phyloP scores from a whole-genome alignment of 2,888 invertebrate species.

The Andrena flavipes region DNA sequence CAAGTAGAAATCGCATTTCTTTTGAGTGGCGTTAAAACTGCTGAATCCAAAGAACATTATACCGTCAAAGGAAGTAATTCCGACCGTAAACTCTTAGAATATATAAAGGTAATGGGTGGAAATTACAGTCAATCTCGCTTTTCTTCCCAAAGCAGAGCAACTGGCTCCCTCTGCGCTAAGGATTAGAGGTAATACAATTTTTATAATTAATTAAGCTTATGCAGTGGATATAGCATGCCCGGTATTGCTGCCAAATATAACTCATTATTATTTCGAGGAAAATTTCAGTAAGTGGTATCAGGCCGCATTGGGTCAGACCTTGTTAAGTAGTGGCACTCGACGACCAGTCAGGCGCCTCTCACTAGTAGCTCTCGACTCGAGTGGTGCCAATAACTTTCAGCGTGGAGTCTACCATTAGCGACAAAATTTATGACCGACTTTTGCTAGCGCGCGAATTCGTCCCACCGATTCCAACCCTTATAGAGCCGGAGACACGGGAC shows the following conservation, averaged over 20 bases:
- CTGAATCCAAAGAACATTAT: conserved; percentile 1
- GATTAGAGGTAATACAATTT: not conserved
- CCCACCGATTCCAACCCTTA: no score
- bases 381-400: not conserved
- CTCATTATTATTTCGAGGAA: not conserved
- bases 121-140: conserved; percentile 2
- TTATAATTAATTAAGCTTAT: not conserved
- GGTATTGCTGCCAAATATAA: not conserved
- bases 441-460: no score
- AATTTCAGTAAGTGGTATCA: conserved; percentile 2
- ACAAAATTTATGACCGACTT: no score
- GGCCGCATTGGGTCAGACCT: not conserved
- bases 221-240: not conserved
- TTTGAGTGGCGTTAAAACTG: not conserved
- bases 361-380: not conserved
- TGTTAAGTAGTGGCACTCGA: conserved; percentile 13
- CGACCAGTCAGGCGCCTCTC: not conserved
- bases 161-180: not conserved
- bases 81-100: conserved; percentile 4
- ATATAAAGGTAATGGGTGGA: not conserved
- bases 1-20: not conserved
- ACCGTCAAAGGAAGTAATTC: not conserved
- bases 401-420: not conserved
- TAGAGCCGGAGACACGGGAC: no score
- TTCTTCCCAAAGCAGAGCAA: not conserved